A percentile compares a stretch with the other conserved stretches of the same genome.
phyloP scores from a whole-genome alignment of 2,113 vertebrate genomes.

The Falcunculus frontatus region DNA sequence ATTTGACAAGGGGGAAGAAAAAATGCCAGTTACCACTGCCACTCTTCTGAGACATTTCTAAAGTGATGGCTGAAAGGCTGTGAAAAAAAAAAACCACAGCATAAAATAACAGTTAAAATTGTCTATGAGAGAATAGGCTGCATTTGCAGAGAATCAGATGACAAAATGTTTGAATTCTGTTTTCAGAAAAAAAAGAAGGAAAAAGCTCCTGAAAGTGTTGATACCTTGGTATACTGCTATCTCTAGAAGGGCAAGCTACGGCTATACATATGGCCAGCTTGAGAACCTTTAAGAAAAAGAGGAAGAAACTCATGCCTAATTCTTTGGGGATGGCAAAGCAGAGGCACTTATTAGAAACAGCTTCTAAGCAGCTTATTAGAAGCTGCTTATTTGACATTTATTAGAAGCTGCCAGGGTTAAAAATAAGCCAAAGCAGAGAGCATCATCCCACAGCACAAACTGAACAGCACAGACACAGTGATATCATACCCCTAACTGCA shows the following conservation, averaged over 20 bases:
- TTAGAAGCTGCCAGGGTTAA: slow-evolving; percentile 37
- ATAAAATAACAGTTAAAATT: neutral
- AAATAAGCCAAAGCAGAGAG: slow-evolving; percentile 18
- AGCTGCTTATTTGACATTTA: slow-evolving; percentile 30
- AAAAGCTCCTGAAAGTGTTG: neutral
- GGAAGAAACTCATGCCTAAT: neutral
- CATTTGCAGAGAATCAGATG: neutral
- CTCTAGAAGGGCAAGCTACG: neutral
- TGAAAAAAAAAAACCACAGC: neutral
- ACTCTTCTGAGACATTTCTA: neutral
- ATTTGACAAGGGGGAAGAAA: neutral
- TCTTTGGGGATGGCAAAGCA: neutral
- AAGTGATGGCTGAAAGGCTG: neutral
- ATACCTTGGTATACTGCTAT: neutral
- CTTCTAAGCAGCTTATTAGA: slow-evolving; percentile 38
- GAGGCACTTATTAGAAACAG: neutral
- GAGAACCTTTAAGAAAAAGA: neutral
- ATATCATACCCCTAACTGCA: neutral
- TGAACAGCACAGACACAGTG: neutral
- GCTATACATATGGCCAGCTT: neutral
- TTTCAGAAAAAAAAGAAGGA: neutral
- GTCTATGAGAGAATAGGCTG: neutral
- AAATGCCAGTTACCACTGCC: neutral
- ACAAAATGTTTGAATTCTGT: neutral
- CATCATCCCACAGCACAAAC: neutral